Percentiles rank a stretch among this genome's conserved stretches.
These are phyloP conservation scores for Apaloderma vittatum DNA, from an alignment of 2,113 vertebrate genomes.

Conservation along the genomic window DNA sequence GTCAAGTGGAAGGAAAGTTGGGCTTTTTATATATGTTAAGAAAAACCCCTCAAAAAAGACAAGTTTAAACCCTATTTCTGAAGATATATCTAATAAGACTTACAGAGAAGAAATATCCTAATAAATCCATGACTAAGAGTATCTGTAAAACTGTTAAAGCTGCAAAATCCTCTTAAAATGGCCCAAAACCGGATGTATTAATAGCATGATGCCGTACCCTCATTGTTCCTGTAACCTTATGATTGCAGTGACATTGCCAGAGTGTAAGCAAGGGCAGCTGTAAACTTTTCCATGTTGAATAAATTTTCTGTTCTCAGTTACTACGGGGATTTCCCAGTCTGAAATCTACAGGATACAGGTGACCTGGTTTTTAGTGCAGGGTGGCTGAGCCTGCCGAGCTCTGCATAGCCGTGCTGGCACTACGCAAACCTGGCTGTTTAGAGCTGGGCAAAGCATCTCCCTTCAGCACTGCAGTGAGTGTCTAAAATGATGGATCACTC, in stretches of 20 bases:
- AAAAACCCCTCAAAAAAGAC: not conserved
- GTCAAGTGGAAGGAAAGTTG: not conserved
- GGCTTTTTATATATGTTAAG: not conserved
- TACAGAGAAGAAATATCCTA: constrained; percentile 42
- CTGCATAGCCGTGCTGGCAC: not conserved
- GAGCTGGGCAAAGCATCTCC: not conserved
- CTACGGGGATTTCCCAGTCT: not conserved
- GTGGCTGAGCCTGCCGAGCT: not conserved
- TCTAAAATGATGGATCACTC: not conserved
- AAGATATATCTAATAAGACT: constrained; percentile 24
- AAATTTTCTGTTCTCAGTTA: not conserved
- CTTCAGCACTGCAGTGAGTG: not conserved
- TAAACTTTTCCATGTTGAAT: not conserved
- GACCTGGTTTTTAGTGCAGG: not conserved
- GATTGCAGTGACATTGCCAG: constrained; percentile 30
- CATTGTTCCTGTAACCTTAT: constrained; percentile 10
- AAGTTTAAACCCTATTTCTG: constrained; percentile 15
- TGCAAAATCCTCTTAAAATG: constrained; percentile 38
- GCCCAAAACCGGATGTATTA: not conserved
- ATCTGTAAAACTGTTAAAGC: constrained; percentile 55
- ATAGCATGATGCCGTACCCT: not conserved
- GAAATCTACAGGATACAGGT: not conserved
- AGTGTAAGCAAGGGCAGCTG: not conserved
- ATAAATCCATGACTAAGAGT: constrained; percentile 44
- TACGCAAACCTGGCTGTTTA: not conserved